Base-by-base conservation (phyloP, 1,140 invertebrate species). In the Littorina saxatilis region DNA sequence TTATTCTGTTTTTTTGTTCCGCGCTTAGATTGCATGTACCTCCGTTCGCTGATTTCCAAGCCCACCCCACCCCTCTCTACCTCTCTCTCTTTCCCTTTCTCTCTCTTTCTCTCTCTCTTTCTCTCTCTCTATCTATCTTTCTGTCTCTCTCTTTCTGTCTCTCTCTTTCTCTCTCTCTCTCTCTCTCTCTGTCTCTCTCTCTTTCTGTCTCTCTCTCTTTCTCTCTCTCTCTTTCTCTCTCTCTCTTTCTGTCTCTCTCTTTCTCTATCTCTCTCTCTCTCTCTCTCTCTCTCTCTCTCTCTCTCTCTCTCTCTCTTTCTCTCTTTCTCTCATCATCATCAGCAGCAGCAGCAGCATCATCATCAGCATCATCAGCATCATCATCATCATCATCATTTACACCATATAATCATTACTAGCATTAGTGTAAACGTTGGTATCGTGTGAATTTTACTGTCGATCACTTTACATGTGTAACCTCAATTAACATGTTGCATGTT, bases 361-460 rank as follows among this genome's bases (percentile, higher is more conserved):
- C 35, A 3, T 61, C 35, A 37, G 35, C 58, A 35, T 79, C 52
- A 35, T 79, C 76, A 37, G 63, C 78, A 20, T 80, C 78, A 37
- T 80, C 61, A 68, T 80, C 78, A 68, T 80, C 78, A 68, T 80
- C 58, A 43, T 47, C 35, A 43, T 40, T 40, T 75, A 4, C 43
- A 17, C 47, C 73, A 5, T 40, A 13, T 50, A 15, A 50, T 82
- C n/a, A 52, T 50, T 78, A 35, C 76, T 55, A 15, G 7, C 61
- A 37, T 63, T 52, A 23, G 4, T 55, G 7, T 63, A 9, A 11
- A 9, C 23, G n/a, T 52, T 27, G 63, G 35, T 63, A 29, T 52
- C n/a, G n/a, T n/a, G n/a, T n/a, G n/a, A n/a, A n/a, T n/a, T n/a
- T n/a, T n/a, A n/a, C n/a, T n/a, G n/a, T n/a, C n/a, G n/a, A n/a